Evolutionary conservation across 64 coral and sea anemone genomes (phyloP), one percentile per base, ranked within the genome.

Genomic region (Stichodactyla mertensii): DNA sequence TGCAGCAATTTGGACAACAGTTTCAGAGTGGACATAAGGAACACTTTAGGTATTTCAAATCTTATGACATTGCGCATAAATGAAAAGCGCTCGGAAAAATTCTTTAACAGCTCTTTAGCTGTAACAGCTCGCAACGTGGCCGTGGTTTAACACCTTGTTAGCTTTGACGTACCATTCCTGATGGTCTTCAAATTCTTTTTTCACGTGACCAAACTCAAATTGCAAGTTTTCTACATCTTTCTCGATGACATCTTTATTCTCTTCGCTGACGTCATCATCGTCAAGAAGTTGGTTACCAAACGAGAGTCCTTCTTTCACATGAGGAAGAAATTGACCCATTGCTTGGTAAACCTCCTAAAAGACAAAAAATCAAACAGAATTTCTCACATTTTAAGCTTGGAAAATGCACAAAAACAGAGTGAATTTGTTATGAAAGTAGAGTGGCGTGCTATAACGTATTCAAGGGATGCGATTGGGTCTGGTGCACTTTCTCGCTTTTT

Each of bases 301-400:
- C 2, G 55, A 24, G 51, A 91, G 61, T 6, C 84, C 84, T 6
- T 86, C 77, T n/a, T 87, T 71, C 7, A 91, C 78, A 13, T 91
- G 84, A 19, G 89, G 89, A 18, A 91, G 56, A 6, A 59, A 53
- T 15, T 81, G 78, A 52, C 45, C 51, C 78, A 81, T 81, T 81
- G 15, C 16, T 14, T 81, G 78, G 7, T 51, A 53, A 6, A 81
- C 78, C 0, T 81, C 78, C 78, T 81, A 16, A 16, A 71, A 16
- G 67, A 27, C 36, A 71, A 19, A 20, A 19, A 58, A 58, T 7
- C 0, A 16, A 71, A 71, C 67, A 71, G 36, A 45, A 45, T 45
- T 45, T 45, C 36, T 45, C 36, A 45, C 36, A 45, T 45, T 45
- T 45, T 45, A 45, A 45, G 36, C 36, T 45, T 45, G 36, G 36